Base-by-base conservation (phyloP, 2,797 vertebrate species). In the Protonibea diacanthus region DNA sequence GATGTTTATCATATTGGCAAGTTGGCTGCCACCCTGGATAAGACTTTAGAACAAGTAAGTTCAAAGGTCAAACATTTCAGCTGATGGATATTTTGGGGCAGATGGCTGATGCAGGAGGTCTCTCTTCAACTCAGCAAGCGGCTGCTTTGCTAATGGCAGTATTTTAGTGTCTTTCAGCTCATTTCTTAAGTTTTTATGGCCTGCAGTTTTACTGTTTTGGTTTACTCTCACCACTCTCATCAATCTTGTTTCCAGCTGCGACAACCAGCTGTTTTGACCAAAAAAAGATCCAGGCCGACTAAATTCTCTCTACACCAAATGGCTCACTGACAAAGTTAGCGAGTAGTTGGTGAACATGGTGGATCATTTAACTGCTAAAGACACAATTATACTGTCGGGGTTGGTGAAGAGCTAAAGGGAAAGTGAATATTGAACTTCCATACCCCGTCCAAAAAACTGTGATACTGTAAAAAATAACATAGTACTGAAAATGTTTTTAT, bases 1-100 rank as follows among this genome's bases (percentile, higher is more conserved):
- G 83, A 96, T 3, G 82, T 96, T 1, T 96, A 95, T n/a, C 83
- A 96, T 51, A 75, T 96, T 0, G 96, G 96, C 10, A 94, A 80
- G 56, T 71, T 95, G 0, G 95, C 93, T 15, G 97, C 96, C 48
- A 90, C 44, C 0, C 0, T 98, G 91, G 96, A 97, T 76, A 94
- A 91, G 80, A 87, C 88, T 0, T 86, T 97, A 14, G 56, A 93
- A 18, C 91, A 96, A 93, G 97, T 97, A 92, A 18, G 58, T 64
- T 51, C 3, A 20, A 71, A 61, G 0, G 3, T 42, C 9, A 52
- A 20, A 58, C 14, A 20, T 57, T 75, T 29, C 33, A 23, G 23
- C 33, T 7, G 6, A 38, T 6, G 18, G 14, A 20, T 6, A 21
- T 49, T 23, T 61, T 42, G 53, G 3, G 15, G 23, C 21, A 23